These are phyloP conservation scores for Cyprinodon tularosa DNA, from an alignment of 2,113 vertebrate genomes.

Conservation along the genomic window DNA sequence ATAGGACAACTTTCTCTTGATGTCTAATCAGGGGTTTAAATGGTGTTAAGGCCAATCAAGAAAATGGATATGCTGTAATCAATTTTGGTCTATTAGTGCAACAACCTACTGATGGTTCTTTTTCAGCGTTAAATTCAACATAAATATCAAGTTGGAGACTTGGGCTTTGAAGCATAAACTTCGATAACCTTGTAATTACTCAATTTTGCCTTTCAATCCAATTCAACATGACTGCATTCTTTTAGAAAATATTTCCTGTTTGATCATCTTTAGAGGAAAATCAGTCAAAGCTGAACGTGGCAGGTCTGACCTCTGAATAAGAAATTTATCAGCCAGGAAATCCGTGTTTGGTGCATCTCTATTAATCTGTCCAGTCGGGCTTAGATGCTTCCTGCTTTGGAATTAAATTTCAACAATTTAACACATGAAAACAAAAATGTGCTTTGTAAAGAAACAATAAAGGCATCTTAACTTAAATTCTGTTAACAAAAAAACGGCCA, in stretches of 20 bases:
- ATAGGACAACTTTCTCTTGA: background rate
- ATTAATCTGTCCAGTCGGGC: background rate
- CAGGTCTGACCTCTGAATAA: background rate
- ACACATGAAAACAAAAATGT: background rate
- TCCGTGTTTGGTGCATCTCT: background rate
- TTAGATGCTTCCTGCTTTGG: background rate
- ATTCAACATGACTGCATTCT: too few relatives aligned
- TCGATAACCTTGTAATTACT: background rate
- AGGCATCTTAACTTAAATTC: background rate
- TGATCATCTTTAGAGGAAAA: background rate
- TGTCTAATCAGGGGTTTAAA: background rate
- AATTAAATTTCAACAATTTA: background rate
- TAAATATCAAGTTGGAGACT: background rate
- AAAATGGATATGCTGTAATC: background rate
- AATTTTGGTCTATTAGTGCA: background rate
- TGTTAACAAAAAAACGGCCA: background rate
- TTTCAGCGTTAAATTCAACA: background rate
- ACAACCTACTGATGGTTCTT: too few relatives aligned
- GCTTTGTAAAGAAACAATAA: too few relatives aligned
- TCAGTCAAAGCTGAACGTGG: background rate
- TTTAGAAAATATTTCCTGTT: too few relatives aligned
- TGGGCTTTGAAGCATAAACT: background rate
- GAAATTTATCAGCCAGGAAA: background rate
- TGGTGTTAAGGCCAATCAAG: background rate
- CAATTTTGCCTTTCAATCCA: background rate